Conservation (phyloP, 2,888 invertebrate species). For the Tinea trinotella region DNA sequence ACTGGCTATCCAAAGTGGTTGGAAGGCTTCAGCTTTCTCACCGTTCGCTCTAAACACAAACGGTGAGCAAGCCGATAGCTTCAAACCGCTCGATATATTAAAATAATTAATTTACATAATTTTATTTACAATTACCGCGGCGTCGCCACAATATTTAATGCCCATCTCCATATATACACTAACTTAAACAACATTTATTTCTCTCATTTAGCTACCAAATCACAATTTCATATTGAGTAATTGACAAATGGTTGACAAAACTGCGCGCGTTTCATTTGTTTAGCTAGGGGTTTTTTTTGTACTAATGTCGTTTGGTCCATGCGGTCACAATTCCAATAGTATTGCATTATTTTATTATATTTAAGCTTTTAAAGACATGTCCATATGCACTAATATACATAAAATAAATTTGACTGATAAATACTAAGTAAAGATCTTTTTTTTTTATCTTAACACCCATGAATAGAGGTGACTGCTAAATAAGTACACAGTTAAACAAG, state of each 20-base stretch:
- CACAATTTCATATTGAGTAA: conserved; percentile 72
- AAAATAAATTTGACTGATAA: too few relatives aligned
- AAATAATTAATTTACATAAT: conserved; percentile 66
- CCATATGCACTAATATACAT: too few relatives aligned
- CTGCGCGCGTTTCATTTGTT: conserved; percentile 68
- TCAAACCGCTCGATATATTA: conserved; percentile 41
- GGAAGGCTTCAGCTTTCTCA: too few relatives aligned
- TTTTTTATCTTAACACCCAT: too few relatives aligned
- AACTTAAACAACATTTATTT: conserved; percentile 68
- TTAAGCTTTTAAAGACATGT: too few relatives aligned
- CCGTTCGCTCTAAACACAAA: too few relatives aligned
- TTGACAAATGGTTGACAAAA: conserved; percentile 72
- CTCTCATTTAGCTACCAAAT: conserved; percentile 73
- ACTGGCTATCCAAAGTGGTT: too few relatives aligned
- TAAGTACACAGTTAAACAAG: too few relatives aligned
- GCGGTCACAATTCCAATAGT: conserved; percentile 43
- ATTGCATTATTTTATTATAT: neutral
- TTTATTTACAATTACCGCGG: conserved; percentile 55
- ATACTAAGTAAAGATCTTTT: too few relatives aligned
- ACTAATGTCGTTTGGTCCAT: conserved; percentile 68
- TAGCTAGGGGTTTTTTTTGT: conserved; percentile 67
- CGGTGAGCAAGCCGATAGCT: too few relatives aligned
- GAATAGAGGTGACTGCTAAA: too few relatives aligned
- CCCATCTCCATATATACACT: conserved; percentile 64
- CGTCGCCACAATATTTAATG: conserved; percentile 61